Base-by-base conservation (phyloP, 1,140 invertebrate genomes). In the Thaumetopoea pityocampa region DNA sequence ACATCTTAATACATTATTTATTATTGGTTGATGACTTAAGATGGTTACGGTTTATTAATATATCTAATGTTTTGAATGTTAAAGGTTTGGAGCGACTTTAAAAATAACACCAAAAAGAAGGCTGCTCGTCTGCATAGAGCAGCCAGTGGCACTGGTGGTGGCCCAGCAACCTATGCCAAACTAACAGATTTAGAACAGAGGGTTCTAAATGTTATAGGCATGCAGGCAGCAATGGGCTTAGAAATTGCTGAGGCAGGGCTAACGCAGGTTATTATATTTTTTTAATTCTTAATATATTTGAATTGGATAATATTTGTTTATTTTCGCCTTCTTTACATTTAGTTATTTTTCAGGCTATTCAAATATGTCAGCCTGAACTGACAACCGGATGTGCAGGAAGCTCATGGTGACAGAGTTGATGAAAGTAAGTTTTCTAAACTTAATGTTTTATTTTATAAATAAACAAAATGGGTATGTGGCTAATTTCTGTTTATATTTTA, bases 21-120 rank as follows among this genome's bases (percentile, higher is more conserved):
- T 11, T 15, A 17, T 5, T 18, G n/a, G 14, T 33, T 16, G 10
- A 28, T 9, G 26, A 6, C 7, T 22, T 20, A 16, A 29, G 7
- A 30, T 23, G 1, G 10, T 30, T 23, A 11, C 22, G 6, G 10
- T 40, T 34, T 14, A 23, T 15, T 40, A 6, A 38, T 27, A 35
- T 34, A 24, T 19, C 9, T 4, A 1, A 8, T 10, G 20, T 20
- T 32, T 30, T 12, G 2, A 24, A 11, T 27, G 10, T 47, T 46
- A 9, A 36, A 52, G 43, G 50, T 47, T 4, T 52, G 50, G 50
- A 46, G 43, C 33, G 50, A 46, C 17, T 35, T 26, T 5, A 48
- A 54, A 44, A 48, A 40, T 30, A 54, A 53, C 17, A 54, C 34
- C 1, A 45, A 45, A 23, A 45, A 18, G 15, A 45, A 45, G 8